Evolutionary conservation across 2,113 vertebrate genomes (phyloP).

Genomic region (Seriola aureovittata): DNA sequence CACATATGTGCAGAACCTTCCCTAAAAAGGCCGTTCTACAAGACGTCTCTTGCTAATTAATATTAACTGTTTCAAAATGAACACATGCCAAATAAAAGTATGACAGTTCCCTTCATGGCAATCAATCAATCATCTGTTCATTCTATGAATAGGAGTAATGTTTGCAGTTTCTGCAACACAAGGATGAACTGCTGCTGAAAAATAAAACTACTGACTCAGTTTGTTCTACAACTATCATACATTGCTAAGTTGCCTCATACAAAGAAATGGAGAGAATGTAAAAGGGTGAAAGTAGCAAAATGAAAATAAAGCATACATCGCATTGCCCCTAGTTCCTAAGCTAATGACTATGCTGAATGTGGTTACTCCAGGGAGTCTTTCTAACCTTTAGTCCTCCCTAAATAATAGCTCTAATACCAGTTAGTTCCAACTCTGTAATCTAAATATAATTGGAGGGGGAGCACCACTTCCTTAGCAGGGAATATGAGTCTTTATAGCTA

Average conservation of each 20-base stretch:
- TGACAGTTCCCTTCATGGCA: not conserved
- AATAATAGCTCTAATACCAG: slow-evolving; percentile 69
- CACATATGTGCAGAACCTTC: not conserved
- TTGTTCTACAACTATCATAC: slow-evolving; percentile 15
- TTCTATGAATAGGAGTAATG: not conserved
- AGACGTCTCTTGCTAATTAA: not conserved
- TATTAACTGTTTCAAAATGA: not conserved
- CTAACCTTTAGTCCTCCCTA: slow-evolving; percentile 73
- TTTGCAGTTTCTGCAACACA: not conserved
- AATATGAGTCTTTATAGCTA: slow-evolving; percentile 56
- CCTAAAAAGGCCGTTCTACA: not conserved
- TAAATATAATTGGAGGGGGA: slow-evolving; percentile 78
- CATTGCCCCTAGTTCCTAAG: slow-evolving; percentile 51
- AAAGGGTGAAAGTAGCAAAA: slow-evolving; percentile 28
- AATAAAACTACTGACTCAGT: not conserved
- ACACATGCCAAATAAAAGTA: not conserved
- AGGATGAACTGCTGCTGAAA: slow-evolving; percentile 3
- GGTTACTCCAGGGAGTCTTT: slow-evolving; percentile 63
- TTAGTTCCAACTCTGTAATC: slow-evolving; percentile 70
- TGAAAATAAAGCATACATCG: slow-evolving; percentile 49
- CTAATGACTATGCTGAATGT: slow-evolving; percentile 70
- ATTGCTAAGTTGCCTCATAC: not conserved
- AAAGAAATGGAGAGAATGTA: slow-evolving; percentile 12
- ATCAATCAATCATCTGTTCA: not conserved
- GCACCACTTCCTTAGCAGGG: slow-evolving; percentile 60